Evolutionary conservation across 2,113 vertebrate genomes (phyloP).

Genomic region (Petromus typicus): DNA sequence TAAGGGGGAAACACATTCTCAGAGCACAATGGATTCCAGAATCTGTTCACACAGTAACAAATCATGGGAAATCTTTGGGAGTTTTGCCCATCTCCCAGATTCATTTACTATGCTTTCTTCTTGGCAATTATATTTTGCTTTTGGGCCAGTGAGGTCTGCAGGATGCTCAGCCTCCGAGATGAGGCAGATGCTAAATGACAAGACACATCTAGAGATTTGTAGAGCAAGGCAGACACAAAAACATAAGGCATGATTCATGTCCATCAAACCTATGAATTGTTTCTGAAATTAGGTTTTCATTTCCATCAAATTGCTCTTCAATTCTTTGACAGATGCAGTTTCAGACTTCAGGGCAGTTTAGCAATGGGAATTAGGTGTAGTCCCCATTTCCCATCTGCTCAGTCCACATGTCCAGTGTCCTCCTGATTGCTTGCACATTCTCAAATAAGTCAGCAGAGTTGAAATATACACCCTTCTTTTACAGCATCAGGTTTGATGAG

Average conservation of each 20-base stretch:
- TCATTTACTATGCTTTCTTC: neutral
- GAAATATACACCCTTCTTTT: neutral
- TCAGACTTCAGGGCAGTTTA: slow-evolving; percentile 51
- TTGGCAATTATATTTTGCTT: neutral
- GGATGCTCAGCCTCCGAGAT: neutral
- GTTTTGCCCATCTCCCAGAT: neutral
- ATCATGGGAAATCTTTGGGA: neutral
- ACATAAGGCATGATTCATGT: slow-evolving; percentile 29
- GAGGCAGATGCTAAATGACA: slow-evolving; percentile 48
- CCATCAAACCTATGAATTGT: slow-evolving; percentile 18
- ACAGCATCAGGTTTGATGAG: neutral
- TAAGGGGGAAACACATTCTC: neutral
- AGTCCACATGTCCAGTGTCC: slow-evolving; percentile 22
- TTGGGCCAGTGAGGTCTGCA: neutral
- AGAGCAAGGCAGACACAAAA: slow-evolving; percentile 36
- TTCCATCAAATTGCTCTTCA: neutral
- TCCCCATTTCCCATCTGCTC: slow-evolving; percentile 38
- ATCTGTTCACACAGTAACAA: neutral
- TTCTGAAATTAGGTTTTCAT: slow-evolving; percentile 54
- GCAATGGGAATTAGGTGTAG: neutral
- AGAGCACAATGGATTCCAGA: neutral
- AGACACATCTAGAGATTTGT: neutral
- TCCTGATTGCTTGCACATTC: neutral
- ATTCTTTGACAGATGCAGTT: slow-evolving; percentile 37
- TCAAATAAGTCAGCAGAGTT: neutral